These are phyloP conservation scores for Bombus cullumanus DNA, from an alignment of 1,140 invertebrate genomes.

Conservation along the genomic window DNA sequence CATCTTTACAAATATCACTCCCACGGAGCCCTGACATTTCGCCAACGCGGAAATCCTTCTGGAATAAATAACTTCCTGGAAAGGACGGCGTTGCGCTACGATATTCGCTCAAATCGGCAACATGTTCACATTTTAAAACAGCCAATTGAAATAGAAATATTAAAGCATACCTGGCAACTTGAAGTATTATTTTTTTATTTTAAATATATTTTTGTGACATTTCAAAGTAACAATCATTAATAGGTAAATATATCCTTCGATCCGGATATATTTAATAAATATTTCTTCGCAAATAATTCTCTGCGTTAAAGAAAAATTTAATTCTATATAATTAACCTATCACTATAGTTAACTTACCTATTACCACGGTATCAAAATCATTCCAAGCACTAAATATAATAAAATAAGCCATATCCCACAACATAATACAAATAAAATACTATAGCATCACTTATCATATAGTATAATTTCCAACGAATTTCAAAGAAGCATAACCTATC, in stretches of 20 bases:
- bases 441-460: background rate
- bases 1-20: constrained; percentile 20
- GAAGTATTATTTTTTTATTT: background rate
- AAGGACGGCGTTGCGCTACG: background rate
- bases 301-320: too few species aligned
- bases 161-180: background rate
- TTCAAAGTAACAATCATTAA: background rate
- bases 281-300: too few species aligned
- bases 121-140: too few species aligned
- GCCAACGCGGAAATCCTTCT: constrained; percentile 8
- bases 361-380: too few species aligned
- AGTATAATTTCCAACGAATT: too few species aligned
- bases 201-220: background rate
- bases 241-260: background rate
- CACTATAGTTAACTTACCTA: too few species aligned
- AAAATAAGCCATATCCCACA: too few species aligned
- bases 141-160: background rate
- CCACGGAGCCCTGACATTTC: constrained; percentile 25
- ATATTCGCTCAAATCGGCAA: background rate
- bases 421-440: background rate
- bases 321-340: too few species aligned
- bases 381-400: too few species aligned
- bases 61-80: constrained; percentile 20
- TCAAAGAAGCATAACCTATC: background rate
- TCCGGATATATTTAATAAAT: too few species aligned